Conservation (phyloP, 2,888 invertebrate species). For the Brenthis ino region DNA sequence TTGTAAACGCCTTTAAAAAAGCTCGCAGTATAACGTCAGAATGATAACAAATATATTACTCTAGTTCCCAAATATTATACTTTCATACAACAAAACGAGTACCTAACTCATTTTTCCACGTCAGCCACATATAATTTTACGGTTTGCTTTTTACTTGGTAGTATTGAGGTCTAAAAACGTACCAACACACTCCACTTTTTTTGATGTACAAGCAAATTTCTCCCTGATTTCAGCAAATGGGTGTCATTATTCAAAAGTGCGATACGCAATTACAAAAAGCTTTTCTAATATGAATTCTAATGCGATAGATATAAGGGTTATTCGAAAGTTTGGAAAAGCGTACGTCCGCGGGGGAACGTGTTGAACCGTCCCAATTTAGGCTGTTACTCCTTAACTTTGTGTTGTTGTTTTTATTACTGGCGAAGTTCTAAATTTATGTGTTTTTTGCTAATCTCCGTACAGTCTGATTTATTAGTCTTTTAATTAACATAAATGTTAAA, state of each 20-base stretch:
- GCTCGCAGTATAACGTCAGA: no score
- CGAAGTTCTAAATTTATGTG: slow-evolving; percentile 32
- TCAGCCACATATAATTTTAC: no score
- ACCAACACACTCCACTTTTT: not conserved
- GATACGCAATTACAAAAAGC: not conserved
- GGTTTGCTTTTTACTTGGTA: no score
- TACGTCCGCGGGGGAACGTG: slow-evolving; percentile 24
- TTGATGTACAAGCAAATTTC: slow-evolving; percentile 18
- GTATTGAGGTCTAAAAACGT: not conserved
- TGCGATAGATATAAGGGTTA: not conserved
- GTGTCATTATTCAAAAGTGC: slow-evolving; percentile 28
- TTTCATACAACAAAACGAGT: no score
- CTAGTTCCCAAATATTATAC: no score
- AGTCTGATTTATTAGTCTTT: slow-evolving; percentile 28
- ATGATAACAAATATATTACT: no score
- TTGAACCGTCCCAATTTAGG: slow-evolving; percentile 30
- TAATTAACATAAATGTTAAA: slow-evolving; percentile 21
- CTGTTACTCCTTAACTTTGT: slow-evolving; percentile 31
- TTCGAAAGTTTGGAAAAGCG: not conserved
- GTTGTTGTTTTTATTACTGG: slow-evolving; percentile 33
- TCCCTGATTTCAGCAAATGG: slow-evolving; percentile 26
- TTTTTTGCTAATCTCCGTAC: slow-evolving; percentile 28
- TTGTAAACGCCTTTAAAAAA: no score
- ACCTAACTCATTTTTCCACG: no score
- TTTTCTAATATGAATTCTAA: slow-evolving; percentile 7